Evolutionary conservation across 2,113 vertebrate species (phyloP), one percentile per base, ranked within the genome.

Genomic region (Albula glossodonta): DNA sequence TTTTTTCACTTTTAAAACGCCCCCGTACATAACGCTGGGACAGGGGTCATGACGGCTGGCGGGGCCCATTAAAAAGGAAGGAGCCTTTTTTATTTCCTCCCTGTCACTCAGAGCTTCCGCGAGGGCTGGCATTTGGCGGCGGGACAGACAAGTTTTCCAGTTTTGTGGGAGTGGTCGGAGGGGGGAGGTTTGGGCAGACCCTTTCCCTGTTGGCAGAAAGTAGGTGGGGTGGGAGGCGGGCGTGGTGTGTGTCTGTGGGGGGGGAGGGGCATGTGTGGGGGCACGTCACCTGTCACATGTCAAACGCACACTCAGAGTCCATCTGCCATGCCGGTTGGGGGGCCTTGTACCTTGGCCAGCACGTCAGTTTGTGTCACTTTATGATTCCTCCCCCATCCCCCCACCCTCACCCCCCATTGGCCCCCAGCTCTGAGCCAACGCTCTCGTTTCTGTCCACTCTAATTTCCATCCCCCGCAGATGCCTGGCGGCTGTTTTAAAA

Each of bases 331-430:
- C 25, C 70, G 70, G 70, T 31, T 31, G n/a, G 70, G 70, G 70
- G 70, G n/a, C 70, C 70, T 74, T 74, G 70, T 74, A 74, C 70
- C 22, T n/a, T 74, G n/a, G 70, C 70, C 70, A 74, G 70, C 70
- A 31, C 70, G 8, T 74, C 70, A 74, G 70, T 74, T 10, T 74
- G 70, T 74, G 70, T 74, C 70, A 74, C 22, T 74, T 74, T n/a
- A 74, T 12, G 7, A 12, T 12, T 12, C 53, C 31, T 41, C 31
- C 31, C 5, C 22, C 8, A n/a, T 31, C 70, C n/a, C 70, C 70
- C 9, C n/a, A 22, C 2, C 60, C 60, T 6, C 53, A 12, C 17
- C 60, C 60, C 10, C 12, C 60, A 12, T 4, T 19, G 60, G 60
- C 60, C 60, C 60, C 60, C 60, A 66, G 15, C 19, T 66, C 60